Percentiles rank a stretch among this genome's conserved stretches.
Evolutionary conservation across 2,113 vertebrate genomes (phyloP).

Genomic region (Psittacus erithacus): DNA sequence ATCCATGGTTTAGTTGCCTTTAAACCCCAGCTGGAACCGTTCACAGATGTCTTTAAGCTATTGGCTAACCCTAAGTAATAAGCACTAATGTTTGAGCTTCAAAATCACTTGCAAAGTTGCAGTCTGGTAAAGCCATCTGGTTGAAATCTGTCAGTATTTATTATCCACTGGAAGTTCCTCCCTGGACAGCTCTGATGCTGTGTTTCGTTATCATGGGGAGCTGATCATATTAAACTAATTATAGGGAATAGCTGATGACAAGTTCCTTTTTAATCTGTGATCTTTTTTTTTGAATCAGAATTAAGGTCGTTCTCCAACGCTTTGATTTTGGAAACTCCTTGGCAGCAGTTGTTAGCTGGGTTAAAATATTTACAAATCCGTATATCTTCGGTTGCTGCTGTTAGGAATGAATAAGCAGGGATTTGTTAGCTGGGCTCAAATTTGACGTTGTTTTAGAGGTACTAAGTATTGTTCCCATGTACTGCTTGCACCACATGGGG

Average conservation of each 20-base stretch:
- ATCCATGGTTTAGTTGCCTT: constrained; percentile 34
- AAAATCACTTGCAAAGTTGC: constrained; percentile 41
- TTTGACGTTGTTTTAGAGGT: constrained; percentile 34
- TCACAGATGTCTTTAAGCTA: not conserved
- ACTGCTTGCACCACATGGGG: not conserved
- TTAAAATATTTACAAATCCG: constrained; percentile 57
- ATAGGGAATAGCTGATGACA: constrained; percentile 59
- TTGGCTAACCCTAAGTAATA: constrained; percentile 50
- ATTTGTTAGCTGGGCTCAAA: constrained; percentile 27
- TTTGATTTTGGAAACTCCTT: constrained; percentile 59
- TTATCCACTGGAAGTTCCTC: constrained; percentile 59
- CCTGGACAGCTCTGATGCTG: constrained; percentile 36
- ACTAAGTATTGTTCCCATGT: not conserved
- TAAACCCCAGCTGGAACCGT: constrained; percentile 30
- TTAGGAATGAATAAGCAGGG: constrained; percentile 48
- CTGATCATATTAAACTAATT: constrained; percentile 72
- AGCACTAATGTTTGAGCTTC: constrained; percentile 45
- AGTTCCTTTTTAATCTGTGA: constrained; percentile 53
- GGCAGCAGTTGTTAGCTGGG: constrained; percentile 45
- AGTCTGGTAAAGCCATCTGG: constrained; percentile 60
- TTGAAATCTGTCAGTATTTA: constrained; percentile 63
- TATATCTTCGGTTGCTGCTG: not conserved
- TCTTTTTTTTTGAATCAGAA: not conserved
- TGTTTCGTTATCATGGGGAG: constrained; percentile 55
- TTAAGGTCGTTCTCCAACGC: constrained; percentile 34